These are phyloP conservation scores for Acanthornis magna DNA, from an alignment of 2,797 vertebrate species.

Conservation along the genomic window DNA sequence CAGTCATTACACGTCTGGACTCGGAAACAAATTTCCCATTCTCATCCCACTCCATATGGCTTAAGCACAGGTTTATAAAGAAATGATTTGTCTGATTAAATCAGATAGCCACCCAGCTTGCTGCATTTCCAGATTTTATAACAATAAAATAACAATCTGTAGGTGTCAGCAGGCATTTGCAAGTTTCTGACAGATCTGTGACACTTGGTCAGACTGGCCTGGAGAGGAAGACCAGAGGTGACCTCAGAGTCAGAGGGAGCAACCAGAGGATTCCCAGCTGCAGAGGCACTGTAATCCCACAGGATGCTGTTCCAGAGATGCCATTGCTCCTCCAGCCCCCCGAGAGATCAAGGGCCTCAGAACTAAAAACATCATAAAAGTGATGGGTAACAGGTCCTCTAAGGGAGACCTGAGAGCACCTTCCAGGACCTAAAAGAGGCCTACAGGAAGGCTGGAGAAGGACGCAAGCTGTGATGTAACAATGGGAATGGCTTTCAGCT, in stretches of 20 bases:
- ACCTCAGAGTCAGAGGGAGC: rapidly evolving
- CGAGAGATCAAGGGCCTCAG: neutral
- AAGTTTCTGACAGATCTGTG: neutral
- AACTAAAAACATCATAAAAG: neutral
- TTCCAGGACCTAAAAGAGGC: neutral
- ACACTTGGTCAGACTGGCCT: neutral
- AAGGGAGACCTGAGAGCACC: neutral
- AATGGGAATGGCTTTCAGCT: neutral
- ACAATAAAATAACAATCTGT: neutral
- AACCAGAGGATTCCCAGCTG: neutral
- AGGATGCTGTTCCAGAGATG: neutral
- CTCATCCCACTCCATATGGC: neutral
- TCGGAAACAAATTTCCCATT: neutral
- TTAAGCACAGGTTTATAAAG: neutral
- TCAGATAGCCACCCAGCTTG: neutral
- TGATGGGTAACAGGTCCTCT: neutral
- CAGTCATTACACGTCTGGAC: neutral
- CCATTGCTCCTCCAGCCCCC: neutral
- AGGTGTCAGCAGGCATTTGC: slow-evolving; percentile 1
- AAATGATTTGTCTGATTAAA: slow-evolving; percentile 40
- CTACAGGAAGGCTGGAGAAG: neutral
- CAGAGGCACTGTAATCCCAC: neutral
- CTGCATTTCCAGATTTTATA: neutral
- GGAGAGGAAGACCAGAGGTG: neutral
- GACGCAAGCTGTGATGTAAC: neutral